These are phyloP conservation scores for Spodoptera frugiperda DNA, from an alignment of 1,140 invertebrate genomes.

Conservation along the genomic window DNA sequence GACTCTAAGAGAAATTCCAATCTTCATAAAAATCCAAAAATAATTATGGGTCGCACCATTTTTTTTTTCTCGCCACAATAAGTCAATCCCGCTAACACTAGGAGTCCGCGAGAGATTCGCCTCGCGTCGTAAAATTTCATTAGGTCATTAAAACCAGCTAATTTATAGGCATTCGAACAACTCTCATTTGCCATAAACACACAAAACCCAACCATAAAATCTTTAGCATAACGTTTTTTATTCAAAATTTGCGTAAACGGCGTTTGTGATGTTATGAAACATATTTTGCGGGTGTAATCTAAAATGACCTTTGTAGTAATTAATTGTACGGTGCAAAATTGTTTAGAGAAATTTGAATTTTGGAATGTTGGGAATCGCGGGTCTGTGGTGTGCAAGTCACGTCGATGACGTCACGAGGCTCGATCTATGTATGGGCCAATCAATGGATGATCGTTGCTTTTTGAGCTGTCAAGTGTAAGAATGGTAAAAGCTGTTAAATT, in stretches of 20 bases:
- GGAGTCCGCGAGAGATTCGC: constrained; percentile 82
- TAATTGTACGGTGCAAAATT: constrained; percentile 53
- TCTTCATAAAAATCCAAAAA: constrained; percentile 84
- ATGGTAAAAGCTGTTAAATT: constrained; percentile 14
- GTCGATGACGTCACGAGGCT: constrained; percentile 36
- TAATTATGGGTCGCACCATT: constrained; percentile 70
- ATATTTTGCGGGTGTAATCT: constrained; percentile 67
- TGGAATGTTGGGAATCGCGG: constrained; percentile 27
- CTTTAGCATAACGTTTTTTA: constrained; percentile 57
- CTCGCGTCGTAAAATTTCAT: constrained; percentile 86
- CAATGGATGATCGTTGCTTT: constrained; percentile 22
- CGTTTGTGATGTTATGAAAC: constrained; percentile 68
- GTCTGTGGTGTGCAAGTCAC: background rate
- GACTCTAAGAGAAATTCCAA: constrained; percentile 82
- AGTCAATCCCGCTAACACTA: constrained; percentile 83
- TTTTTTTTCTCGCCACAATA: constrained; percentile 76
- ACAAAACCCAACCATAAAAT: constrained; percentile 70
- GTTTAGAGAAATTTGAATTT: constrained; percentile 38
- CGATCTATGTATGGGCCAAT: constrained; percentile 29
- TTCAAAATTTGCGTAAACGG: constrained; percentile 45
- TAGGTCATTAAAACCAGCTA: constrained; percentile 85
- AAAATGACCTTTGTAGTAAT: constrained; percentile 75
- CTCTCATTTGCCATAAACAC: constrained; percentile 73
- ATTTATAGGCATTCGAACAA: constrained; percentile 82
- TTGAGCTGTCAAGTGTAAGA: constrained; percentile 1